phyloP scores from a whole-genome alignment of 2,888 invertebrate genomes.

The Lymantria monacha region DNA sequence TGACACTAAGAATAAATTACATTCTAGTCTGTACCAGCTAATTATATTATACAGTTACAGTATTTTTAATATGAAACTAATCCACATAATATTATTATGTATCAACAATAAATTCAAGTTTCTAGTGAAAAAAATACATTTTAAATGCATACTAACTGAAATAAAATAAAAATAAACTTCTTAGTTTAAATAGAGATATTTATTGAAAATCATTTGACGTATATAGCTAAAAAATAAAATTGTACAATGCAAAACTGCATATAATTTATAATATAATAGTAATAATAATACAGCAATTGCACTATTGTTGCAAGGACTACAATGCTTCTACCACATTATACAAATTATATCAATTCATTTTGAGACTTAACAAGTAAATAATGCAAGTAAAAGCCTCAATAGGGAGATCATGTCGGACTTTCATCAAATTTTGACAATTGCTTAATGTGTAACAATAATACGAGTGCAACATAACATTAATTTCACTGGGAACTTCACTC shows the following conservation, averaged over 20 bases:
- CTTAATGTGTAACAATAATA: constrained; percentile 70
- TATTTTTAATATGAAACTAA: constrained; percentile 41
- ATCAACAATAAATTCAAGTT: constrained; percentile 48
- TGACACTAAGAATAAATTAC: constrained; percentile 56
- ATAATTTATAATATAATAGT: constrained; percentile 71
- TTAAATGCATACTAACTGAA: constrained; percentile 64
- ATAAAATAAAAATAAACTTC: constrained; percentile 70
- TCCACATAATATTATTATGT: constrained; percentile 42
- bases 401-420: constrained; percentile 66
- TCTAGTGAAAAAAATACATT: constrained; percentile 48
- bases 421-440: constrained; percentile 61
- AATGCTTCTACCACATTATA: constrained; percentile 68
- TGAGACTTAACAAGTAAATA: constrained; percentile 54
- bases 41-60: constrained; percentile 44
- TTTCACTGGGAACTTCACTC: constrained; percentile 66
- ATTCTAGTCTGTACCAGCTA: constrained; percentile 55
- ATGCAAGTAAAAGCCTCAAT: constrained; percentile 64
- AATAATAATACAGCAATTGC: constrained; percentile 73
- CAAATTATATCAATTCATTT: constrained; percentile 60
- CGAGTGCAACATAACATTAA: constrained; percentile 72
- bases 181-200: constrained; percentile 76
- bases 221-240: constrained; percentile 79
- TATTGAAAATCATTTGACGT: constrained; percentile 75
- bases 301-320: constrained; percentile 81
- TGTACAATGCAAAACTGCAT: constrained; percentile 80